Evolutionary conservation across 2,113 vertebrate genomes (phyloP).

Genomic region (Anser brachyrhynchus): DNA sequence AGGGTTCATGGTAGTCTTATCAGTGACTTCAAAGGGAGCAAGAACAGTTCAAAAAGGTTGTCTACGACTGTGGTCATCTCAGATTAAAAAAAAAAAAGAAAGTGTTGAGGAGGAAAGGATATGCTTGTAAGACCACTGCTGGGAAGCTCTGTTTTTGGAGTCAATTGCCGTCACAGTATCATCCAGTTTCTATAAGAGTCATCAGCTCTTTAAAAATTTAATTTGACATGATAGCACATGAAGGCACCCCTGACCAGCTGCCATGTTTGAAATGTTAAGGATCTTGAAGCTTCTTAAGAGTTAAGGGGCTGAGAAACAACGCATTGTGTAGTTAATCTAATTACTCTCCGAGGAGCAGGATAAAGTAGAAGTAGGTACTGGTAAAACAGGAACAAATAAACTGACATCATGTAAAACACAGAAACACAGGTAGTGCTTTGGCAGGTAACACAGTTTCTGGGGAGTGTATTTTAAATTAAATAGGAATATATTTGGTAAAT

Average conservation of each 20-base stretch:
- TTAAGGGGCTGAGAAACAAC: neutral
- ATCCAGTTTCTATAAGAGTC: neutral
- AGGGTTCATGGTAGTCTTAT: neutral
- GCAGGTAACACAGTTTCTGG: neutral
- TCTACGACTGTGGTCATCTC: neutral
- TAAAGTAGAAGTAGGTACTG: neutral
- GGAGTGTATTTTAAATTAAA: neutral
- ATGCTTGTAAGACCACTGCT: neutral
- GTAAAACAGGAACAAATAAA: neutral
- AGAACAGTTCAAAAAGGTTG: neutral
- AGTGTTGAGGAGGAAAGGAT: neutral
- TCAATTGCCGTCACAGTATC: neutral
- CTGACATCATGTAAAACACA: neutral
- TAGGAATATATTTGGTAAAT: neutral
- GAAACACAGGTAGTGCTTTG: neutral
- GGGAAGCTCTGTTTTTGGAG: neutral
- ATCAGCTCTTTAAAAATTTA: neutral
- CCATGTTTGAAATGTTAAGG: conserved; percentile 4
- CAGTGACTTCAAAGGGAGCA: neutral
- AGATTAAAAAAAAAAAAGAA: neutral
- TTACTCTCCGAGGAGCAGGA: neutral
- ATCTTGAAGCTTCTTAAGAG: conserved; percentile 29
- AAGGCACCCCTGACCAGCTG: neutral
- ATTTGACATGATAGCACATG: neutral
- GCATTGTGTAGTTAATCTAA: conserved; percentile 8